Evolutionary conservation across 2,113 vertebrate species (phyloP).

Genomic region (Channa argus): DNA sequence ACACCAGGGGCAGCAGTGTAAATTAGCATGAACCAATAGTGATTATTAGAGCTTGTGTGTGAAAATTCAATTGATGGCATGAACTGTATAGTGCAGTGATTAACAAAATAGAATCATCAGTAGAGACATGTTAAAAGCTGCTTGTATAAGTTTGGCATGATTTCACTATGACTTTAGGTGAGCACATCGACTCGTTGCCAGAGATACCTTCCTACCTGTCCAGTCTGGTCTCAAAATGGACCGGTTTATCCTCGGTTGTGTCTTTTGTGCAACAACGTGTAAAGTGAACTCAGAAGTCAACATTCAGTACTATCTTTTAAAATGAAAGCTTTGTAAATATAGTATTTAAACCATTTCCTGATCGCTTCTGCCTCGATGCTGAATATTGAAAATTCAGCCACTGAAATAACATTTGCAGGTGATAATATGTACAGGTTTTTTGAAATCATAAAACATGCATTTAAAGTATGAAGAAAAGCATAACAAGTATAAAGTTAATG

Average conservation of each 20-base stretch:
- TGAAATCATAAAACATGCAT: neutral
- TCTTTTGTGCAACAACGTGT: constrained; percentile 45
- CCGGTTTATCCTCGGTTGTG: constrained; percentile 3
- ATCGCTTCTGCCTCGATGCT: no score
- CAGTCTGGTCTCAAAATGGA: constrained; percentile 37
- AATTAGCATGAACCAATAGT: constrained; percentile 30
- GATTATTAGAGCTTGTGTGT: constrained; percentile 33
- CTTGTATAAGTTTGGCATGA: constrained; percentile 33
- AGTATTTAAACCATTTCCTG: no score
- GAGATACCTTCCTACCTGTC: constrained; percentile 41
- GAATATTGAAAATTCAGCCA: no score
- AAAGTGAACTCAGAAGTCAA: constrained; percentile 39
- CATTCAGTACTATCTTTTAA: constrained; percentile 3
- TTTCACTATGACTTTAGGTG: constrained; percentile 65
- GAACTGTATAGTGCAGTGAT: neutral
- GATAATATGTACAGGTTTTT: constrained; percentile 4
- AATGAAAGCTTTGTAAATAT: constrained; percentile 10
- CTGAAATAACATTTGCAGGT: neutral
- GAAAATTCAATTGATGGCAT: constrained; percentile 12
- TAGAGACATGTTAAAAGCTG: constrained; percentile 29
- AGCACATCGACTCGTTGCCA: constrained; percentile 33
- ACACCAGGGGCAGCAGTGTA: constrained; percentile 20
- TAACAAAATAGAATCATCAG: neutral
- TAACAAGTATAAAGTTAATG: neutral
- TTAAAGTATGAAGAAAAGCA: neutral